phyloP scores from a whole-genome alignment of 2,888 invertebrate genomes.

The Nomada fucata region DNA sequence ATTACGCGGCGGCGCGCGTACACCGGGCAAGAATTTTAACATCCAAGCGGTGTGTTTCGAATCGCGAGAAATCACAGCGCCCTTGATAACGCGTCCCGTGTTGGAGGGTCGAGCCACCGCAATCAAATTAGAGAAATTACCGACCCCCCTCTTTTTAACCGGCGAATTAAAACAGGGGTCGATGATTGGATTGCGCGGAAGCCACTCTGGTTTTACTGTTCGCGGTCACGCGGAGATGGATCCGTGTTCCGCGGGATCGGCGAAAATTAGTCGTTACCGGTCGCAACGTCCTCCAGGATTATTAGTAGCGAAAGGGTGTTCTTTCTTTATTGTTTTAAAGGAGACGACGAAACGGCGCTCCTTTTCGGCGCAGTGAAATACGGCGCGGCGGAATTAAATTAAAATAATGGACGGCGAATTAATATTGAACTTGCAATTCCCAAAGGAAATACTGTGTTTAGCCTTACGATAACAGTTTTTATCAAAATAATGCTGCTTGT shows the following conservation, averaged over 20 bases:
- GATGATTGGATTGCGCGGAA: constrained; percentile 51
- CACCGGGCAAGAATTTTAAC: constrained; percentile 54
- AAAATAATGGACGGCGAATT: no score
- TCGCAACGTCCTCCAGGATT: neutral
- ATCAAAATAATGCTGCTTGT: no score
- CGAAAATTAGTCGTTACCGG: constrained; percentile 59
- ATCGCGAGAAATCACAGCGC: constrained; percentile 45
- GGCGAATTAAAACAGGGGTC: constrained; percentile 31
- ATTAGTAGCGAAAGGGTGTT: neutral
- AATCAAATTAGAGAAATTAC: constrained; percentile 77
- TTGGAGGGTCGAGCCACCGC: constrained; percentile 70
- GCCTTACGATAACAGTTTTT: no score
- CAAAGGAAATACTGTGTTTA: no score
- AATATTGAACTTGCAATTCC: no score
- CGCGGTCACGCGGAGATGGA: constrained; percentile 37
- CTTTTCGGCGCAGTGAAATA: neutral
- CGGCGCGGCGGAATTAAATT: no score
- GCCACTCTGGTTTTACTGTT: constrained; percentile 20
- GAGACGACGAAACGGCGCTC: neutral
- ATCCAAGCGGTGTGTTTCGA: constrained; percentile 28
- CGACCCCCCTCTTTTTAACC: constrained; percentile 54
- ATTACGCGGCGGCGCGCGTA: constrained; percentile 45
- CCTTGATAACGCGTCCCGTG: constrained; percentile 67
- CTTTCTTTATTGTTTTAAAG: neutral
- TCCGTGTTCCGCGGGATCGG: constrained; percentile 30